phyloP scores from a whole-genome alignment of 2,888 invertebrate species.

The Cryptocheilus praepositus region DNA sequence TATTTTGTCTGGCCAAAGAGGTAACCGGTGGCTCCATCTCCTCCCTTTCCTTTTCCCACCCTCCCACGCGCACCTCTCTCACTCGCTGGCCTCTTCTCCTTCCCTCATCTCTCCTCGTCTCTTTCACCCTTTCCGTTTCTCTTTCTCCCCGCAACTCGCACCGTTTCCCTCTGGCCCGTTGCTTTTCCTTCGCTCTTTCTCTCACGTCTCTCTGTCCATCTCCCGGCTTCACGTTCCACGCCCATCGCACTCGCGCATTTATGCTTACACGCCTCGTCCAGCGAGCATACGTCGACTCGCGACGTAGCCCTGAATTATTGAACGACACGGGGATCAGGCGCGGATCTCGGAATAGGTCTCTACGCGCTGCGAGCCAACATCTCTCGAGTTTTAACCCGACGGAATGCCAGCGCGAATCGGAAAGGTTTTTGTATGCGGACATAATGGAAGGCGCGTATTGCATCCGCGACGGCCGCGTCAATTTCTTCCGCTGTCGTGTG shows the following conservation, averaged over 20 bases:
- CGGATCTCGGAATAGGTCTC: slow-evolving; percentile 49
- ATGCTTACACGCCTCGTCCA: slow-evolving; percentile 61
- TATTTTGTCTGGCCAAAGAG: slow-evolving; percentile 64
- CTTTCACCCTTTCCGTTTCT: slow-evolving; percentile 10
- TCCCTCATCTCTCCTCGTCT: neutral
- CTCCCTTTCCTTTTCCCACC: slow-evolving; percentile 21
- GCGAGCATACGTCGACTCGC: slow-evolving; percentile 47
- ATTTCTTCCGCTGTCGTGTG: no score
- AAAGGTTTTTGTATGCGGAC: slow-evolving; percentile 2
- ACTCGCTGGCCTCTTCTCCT: slow-evolving; percentile 25
- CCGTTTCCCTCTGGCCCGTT: neutral
- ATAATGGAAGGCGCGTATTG: slow-evolving; percentile 13
- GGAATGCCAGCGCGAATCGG: slow-evolving; percentile 15
- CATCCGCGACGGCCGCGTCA: no score
- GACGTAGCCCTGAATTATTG: slow-evolving; percentile 62
- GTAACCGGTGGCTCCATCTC: slow-evolving; percentile 47
- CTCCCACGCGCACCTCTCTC: slow-evolving; percentile 20
- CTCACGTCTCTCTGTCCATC: slow-evolving; percentile 4
- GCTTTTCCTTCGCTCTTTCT: neutral
- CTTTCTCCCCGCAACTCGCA: slow-evolving; percentile 21
- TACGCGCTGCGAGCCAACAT: slow-evolving; percentile 36
- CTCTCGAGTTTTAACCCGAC: slow-evolving; percentile 43
- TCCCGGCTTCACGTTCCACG: slow-evolving; percentile 5
- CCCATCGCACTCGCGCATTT: slow-evolving; percentile 48
- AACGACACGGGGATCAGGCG: slow-evolving; percentile 57